Evolutionary conservation across 2,797 vertebrate species (phyloP), one percentile per base, ranked within the genome.

Genomic region (Gambusia yucatana): DNA sequence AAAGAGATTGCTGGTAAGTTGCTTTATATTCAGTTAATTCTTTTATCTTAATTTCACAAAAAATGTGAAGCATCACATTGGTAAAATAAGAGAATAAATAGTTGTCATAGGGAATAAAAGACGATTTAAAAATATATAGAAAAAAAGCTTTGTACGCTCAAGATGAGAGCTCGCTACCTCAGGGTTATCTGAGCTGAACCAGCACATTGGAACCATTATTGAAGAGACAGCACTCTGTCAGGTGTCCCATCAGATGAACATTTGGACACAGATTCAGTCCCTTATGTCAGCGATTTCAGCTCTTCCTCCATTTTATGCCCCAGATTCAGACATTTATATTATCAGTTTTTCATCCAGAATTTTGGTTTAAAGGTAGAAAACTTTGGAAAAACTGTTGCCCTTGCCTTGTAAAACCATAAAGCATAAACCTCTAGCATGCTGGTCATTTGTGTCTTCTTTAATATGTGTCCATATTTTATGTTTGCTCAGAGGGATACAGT

Each of bases 171-270:
- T 61, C 44, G 30, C 22, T 63, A n/a, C 44, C 55, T 69, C 43
- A 73, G 76, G 70, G 44, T 73, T 73, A 73, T 78, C 70, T 63
- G 25, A 48, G 70, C 77, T 46, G 69, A 55, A 39, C 43, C 30
- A 78, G 69, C 70, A 73, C 57, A 48, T 47, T 72, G 77, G 55
- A 46, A 41, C 22, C 44, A 61, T 72, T 72, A 72, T 73, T 73
- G 77, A 22, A 73, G 52, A 73, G 30, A 63, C 77, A 78, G 77
- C 69, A 61, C 52, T 72, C 52, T 78, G 43, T 72, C 28, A 63
- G 55, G 22, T 72, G 77, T 78, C 55, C 43, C 70, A 73, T 78
- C 77, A 63, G 70, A 44, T 72, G 44, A 78, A 72, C 55, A 48
- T 61, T 72, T 73, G 70, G 55, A 61, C 44, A 39, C 22, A 61